Conservation (phyloP, 2,113 vertebrate species). For the Phocoena sinus region DNA sequence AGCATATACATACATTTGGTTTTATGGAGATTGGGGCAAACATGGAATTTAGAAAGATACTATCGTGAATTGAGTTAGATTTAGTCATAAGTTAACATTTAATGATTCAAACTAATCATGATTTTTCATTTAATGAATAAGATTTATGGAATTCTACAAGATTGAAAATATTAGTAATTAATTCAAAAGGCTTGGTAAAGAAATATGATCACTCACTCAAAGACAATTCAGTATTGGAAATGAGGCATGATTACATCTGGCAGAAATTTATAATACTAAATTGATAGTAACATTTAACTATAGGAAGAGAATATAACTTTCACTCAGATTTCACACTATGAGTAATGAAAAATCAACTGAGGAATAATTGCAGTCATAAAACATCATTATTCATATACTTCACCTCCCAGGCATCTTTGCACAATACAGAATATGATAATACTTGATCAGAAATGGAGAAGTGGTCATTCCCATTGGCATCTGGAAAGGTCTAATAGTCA, state of each 20-base stretch:
- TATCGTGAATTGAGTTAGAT: not conserved
- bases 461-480: not conserved
- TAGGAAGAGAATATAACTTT: conserved; percentile 39
- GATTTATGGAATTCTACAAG: conserved; percentile 7
- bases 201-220: conserved; percentile 35
- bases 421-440: not conserved
- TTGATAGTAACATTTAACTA: conserved; percentile 27
- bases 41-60: not conserved
- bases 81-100: conserved; percentile 29
- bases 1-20: not conserved
- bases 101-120: conserved; percentile 21
- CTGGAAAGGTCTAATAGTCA: not conserved
- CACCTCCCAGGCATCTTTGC: not conserved
- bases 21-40: not conserved
- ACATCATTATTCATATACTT: conserved; percentile 33
- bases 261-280: conserved; percentile 37
- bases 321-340: not conserved
- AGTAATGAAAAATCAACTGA: conserved; percentile 47
- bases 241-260: conserved; percentile 9
- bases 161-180: conserved; percentile 44
- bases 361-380: conserved; percentile 33
- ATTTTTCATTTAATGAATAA: conserved; percentile 34
- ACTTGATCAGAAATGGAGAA: not conserved
- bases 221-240: conserved; percentile 34
- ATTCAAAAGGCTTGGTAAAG: conserved; percentile 8